Evolutionary conservation across 2,113 vertebrate species (phyloP), one percentile per base, ranked within the genome.

Genomic region (Serinus canaria): DNA sequence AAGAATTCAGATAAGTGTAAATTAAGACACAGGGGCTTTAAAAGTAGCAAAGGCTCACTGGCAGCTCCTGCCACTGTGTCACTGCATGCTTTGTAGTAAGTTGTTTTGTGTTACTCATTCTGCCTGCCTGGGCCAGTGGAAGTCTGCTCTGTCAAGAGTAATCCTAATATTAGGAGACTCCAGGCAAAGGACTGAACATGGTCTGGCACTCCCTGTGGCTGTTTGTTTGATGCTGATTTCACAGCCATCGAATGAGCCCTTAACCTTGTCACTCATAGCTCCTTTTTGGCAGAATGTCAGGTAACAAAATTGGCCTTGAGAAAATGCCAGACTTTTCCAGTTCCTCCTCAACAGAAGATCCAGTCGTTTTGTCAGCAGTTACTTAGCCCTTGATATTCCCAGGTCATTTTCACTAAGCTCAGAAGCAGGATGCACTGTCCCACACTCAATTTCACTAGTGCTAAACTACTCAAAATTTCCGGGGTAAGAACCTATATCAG

Each of bases 151-250:
- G 92, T 95, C 92, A 95, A 81, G 69, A 89, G 43, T 79, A 93
- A 95, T 94, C 68, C 85, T 59, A 92, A 94, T 89, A 95, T 68
- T 85, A 87, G 86, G 46, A 52, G 76, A 89, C 81, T 95, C 75
- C 67, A 83, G 81, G 78, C 86, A 85, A 88, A 86, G 66, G 69
- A 87, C 3, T 74, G 86, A 94, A 87, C 56, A 9, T 31, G 73
- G 50, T 79, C 92, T 94, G 93, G 91, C 83, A 80, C 77, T 96
- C 88, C 92, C 83, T 60, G 63, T 49, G 59, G 92, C 92, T 96
- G 77, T 84, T 91, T 83, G 62, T 90, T 92, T 94, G 93, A 97
- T 89, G 88, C 81, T 96, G 92, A 96, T 96, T 93, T 95, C 95
- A 87, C 76, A 92, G 92, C 72, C 92, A 49, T 66, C 81, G 78